phyloP scores from a whole-genome alignment of 2,888 invertebrate genomes.

The Conomelus anceps region DNA sequence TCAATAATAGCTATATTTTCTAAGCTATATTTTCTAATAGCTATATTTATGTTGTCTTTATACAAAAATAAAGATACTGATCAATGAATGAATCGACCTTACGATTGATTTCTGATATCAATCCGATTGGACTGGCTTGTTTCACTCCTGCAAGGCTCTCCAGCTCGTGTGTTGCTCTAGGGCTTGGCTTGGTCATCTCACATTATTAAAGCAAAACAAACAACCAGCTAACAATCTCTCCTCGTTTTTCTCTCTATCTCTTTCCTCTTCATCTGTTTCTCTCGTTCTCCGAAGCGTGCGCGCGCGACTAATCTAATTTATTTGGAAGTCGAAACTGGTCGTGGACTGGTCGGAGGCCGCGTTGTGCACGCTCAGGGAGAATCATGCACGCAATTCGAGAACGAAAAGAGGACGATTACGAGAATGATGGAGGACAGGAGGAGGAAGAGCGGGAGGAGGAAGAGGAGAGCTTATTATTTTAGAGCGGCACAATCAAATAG shows the following conservation, averaged over 20 bases:
- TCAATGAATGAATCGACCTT: not conserved
- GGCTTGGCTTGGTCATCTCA: not conserved
- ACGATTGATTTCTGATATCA: not conserved
- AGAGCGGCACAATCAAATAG: not conserved
- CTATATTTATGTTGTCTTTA: too few relatives aligned
- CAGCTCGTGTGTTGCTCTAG: not conserved
- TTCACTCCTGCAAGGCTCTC: not conserved
- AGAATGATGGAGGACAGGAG: not conserved
- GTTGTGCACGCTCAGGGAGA: not conserved
- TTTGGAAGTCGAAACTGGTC: not conserved
- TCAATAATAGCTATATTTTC: too few relatives aligned
- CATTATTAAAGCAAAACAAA: not conserved
- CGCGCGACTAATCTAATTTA: not conserved
- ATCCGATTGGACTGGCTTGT: not conserved
- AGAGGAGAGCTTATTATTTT: not conserved
- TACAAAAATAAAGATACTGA: not conserved
- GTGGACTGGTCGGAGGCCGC: not conserved
- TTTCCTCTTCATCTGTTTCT: not conserved
- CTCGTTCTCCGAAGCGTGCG: not conserved
- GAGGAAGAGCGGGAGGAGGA: not conserved
- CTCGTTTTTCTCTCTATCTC: not conserved
- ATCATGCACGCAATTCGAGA: not conserved
- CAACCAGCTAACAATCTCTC: not conserved
- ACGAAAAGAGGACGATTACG: not conserved
- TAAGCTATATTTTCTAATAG: not conserved